These are phyloP conservation scores for Zeus faber DNA, from an alignment of 2,113 vertebrate genomes.

Conservation along the genomic window DNA sequence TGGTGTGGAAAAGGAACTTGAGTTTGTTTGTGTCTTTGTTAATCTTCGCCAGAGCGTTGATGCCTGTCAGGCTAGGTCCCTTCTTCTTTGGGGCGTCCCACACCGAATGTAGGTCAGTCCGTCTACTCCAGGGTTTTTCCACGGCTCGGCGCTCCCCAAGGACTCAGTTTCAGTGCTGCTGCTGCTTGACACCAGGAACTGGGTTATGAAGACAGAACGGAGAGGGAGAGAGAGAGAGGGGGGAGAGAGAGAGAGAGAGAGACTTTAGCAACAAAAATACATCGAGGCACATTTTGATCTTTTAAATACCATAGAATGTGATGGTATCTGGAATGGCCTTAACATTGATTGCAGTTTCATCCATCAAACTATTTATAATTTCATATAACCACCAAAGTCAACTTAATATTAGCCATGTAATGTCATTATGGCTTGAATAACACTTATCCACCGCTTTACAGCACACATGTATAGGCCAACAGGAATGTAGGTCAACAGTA, in stretches of 20 bases:
- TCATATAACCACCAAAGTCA: not conserved
- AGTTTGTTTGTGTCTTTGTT: constrained; percentile 34
- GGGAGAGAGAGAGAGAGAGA: constrained; percentile 18
- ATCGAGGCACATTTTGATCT: not conserved
- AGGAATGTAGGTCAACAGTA: constrained; percentile 37
- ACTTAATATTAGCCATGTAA: not conserved
- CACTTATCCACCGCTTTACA: not conserved
- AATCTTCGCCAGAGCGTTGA: constrained; percentile 33
- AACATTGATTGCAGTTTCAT: too few relatives aligned
- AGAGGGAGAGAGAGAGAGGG: constrained; percentile 16
- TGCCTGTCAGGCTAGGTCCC: constrained; percentile 26
- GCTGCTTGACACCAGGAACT: constrained; percentile 43
- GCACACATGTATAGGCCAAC: not conserved
- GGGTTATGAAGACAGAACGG: constrained; percentile 48
- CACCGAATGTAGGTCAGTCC: constrained; percentile 58
- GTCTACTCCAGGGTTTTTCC: constrained; percentile 40
- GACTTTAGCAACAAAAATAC: not conserved
- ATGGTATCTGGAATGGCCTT: too few relatives aligned
- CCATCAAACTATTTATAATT: too few relatives aligned
- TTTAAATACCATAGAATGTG: too few relatives aligned
- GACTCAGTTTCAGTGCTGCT: constrained; percentile 32
- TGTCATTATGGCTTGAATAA: not conserved
- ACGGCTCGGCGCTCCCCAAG: constrained; percentile 38
- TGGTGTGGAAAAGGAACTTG: constrained; percentile 19
- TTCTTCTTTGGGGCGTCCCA: constrained; percentile 33